Conservation (phyloP, 2,113 vertebrate genomes). For the Chascanopsetta lugubris region DNA sequence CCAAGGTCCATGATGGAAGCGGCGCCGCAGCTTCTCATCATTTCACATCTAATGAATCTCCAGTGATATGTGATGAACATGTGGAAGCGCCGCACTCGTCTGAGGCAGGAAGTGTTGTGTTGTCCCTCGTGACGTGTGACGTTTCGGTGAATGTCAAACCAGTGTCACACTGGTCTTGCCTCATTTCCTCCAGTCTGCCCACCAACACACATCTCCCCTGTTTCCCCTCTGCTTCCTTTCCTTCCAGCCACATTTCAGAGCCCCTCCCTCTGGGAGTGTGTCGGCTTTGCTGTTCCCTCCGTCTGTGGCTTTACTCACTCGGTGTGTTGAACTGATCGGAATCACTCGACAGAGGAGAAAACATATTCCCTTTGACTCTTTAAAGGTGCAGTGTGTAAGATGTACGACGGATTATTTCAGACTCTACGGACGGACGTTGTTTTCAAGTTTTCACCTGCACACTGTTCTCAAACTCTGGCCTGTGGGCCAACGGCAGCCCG, state of each 20-base stretch:
- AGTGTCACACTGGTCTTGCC: not conserved
- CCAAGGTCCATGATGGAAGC: constrained; percentile 14
- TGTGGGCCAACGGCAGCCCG: too few species aligned
- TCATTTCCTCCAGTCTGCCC: not conserved
- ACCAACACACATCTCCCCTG: not conserved
- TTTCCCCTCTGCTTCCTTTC: not conserved
- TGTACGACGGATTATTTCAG: too few species aligned
- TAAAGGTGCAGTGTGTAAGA: too few species aligned
- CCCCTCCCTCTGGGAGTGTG: not conserved
- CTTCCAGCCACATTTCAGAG: not conserved
- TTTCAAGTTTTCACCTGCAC: too few species aligned
- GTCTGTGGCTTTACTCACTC: not conserved
- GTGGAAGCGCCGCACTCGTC: too few species aligned
- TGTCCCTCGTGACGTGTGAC: not conserved
- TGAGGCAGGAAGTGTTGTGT: not conserved
- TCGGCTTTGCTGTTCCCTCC: not conserved
- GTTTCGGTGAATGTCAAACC: constrained; percentile 16
- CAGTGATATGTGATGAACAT: too few species aligned
- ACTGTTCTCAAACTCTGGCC: too few species aligned
- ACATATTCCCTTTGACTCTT: not conserved
- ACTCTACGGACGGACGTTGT: too few species aligned
- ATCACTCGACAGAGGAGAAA: not conserved
- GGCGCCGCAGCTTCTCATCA: too few species aligned
- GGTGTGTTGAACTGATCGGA: not conserved
- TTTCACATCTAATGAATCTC: too few species aligned